Percentiles rank a stretch among this genome's conserved stretches.
Conservation (phyloP, 2,888 invertebrate species). For the Scaptomyza parva region DNA sequence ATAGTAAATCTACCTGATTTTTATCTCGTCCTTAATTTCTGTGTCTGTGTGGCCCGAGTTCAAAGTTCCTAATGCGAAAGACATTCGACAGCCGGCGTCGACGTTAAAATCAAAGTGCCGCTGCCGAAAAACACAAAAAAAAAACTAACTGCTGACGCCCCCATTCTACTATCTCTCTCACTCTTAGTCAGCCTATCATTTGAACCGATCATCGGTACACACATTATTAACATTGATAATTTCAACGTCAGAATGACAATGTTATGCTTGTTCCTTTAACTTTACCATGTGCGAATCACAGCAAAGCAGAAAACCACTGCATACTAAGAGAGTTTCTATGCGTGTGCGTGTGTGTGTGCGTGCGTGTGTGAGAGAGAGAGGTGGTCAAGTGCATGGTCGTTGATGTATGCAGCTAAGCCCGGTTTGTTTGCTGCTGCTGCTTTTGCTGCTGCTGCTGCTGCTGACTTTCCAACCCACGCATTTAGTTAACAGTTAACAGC, state of each 20-base stretch:
- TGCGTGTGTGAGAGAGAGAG: conserved; percentile 6
- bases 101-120: conserved; percentile 41
- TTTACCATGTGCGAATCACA: conserved; percentile 22
- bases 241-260: conserved; percentile 28
- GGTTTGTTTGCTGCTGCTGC: conserved; percentile 22
- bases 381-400: conserved; percentile 42
- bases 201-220: conserved; percentile 13
- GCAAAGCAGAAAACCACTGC: conserved; percentile 1
- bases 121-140: conserved; percentile 3
- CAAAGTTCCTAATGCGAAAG: conserved; percentile 20
- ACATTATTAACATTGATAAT: conserved; percentile 32
- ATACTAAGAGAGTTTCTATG: background rate
- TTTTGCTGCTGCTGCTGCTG: conserved; percentile 10
- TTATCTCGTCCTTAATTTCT: conserved; percentile 17
- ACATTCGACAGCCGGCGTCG: conserved; percentile 27
- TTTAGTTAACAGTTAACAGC: conserved; percentile 47
- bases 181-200: background rate
- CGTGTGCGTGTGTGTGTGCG: background rate
- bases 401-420: conserved; percentile 24
- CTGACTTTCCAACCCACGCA: conserved; percentile 52
- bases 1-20: conserved; percentile 37
- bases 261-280: background rate
- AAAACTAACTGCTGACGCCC: background rate
- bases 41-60: conserved; percentile 46
- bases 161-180: background rate